Base-by-base conservation (phyloP, 2,797 vertebrate genomes). In the Mormyrus hasselquistii region DNA sequence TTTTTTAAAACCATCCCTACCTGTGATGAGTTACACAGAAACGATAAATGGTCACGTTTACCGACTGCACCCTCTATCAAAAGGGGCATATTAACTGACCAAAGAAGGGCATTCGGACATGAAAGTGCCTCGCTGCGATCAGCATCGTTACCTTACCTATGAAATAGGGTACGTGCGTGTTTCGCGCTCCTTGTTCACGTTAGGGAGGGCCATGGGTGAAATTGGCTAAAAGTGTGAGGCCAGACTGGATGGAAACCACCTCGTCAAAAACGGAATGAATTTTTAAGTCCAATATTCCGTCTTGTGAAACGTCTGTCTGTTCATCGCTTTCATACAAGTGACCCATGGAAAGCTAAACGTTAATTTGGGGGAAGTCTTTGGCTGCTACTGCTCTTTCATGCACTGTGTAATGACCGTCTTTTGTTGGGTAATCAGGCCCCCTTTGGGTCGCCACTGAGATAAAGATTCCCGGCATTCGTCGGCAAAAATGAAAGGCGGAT, bases 341-440 rank as follows among this genome's bases (percentile, higher is more conserved):
- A 92, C 59, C 89, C 87, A 65, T 73, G 50, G 6, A 41, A 69
- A 88, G 89, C 83, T 90, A 89, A 91, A 90, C 83, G 91, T 92
- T 93, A 87, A 82, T 76, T 87, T 41, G 55, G 25, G 52, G 50
- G 5, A 44, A 83, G 90, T 79, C 92, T 92, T 88, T 89, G 62
- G 22, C 25, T 92, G 92, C 91, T 93, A 94, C 93, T 94, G 95
- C 95, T 95, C 94, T 93, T 95, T 96, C 94, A 95, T 94, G 95
- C 96, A 94, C 94, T 93, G 96, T 97, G 97, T 96, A 95, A 95
- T 94, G 95, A 96, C 94, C 94, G 93, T 94, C 97, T 96, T 98
- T 99, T 98, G 97, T 98, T 95, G 94, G 92, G 95, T 97, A 97
- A 98, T 97, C 97, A 97, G 97, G 95, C 96, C 97, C 97, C 96